Percentiles rank a stretch among this genome's conserved stretches.
Evolutionary conservation across 2,888 invertebrate species (phyloP).

Genomic region (Lepidocyrtoides sp.): DNA sequence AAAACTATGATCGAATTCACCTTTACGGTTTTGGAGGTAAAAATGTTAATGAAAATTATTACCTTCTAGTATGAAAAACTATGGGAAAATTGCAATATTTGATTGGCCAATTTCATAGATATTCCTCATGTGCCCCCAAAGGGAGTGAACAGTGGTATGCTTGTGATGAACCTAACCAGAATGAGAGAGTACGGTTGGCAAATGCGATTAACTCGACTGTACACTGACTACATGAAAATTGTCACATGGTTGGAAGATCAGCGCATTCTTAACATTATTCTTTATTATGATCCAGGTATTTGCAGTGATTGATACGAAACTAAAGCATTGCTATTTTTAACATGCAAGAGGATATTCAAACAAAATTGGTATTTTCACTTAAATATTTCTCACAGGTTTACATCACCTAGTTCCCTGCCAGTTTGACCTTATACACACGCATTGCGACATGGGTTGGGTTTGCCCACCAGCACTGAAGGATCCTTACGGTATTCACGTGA

Average conservation of each 20-base stretch:
- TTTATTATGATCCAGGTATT: slow-evolving; percentile 9
- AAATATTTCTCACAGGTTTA: background rate
- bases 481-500: slow-evolving; percentile 29
- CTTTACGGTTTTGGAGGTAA: slow-evolving; percentile 29
- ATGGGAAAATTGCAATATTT: background rate
- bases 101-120: too few species aligned
- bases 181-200: slow-evolving; percentile 26
- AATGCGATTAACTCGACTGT: background rate
- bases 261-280: background rate
- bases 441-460: slow-evolving; percentile 27
- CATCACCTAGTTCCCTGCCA: slow-evolving; percentile 8
- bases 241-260: background rate
- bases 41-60: background rate
- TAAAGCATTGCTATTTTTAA: too few species aligned
- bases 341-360: too few species aligned
- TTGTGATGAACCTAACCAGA: slow-evolving; percentile 35
- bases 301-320: background rate
- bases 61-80: too few species aligned
- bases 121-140: slow-evolving; percentile 49
- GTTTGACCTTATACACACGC: background rate
- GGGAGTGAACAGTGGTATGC: slow-evolving; percentile 27
- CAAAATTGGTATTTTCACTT: too few species aligned
- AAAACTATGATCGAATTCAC: background rate
- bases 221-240: background rate
- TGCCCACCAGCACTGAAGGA: background rate